Base-by-base conservation (phyloP, 1,140 invertebrate genomes). In the Aricia agestis region DNA sequence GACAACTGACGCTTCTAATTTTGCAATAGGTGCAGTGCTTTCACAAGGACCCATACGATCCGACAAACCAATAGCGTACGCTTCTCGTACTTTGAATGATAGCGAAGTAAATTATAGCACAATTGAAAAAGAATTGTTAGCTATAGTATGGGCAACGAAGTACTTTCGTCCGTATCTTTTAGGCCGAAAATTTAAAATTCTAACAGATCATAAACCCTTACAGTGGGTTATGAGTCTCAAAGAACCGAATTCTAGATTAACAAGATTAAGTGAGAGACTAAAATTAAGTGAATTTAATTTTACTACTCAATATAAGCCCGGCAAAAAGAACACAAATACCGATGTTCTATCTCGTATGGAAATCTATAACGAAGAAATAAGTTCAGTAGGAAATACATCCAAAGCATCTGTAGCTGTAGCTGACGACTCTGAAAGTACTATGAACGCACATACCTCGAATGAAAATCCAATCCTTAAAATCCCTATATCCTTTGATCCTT, bases 201-300 rank as follows among this genome's bases (percentile, higher is more conserved):
- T 36, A 9, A 59, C 58, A 59, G 58, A 59, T 59, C 58, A 59
- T 59, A 59, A 59, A n/a, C 58, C 58, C 3, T 17, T 59, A 1
- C 58, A 59, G n/a, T 59, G 58, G 58, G n/a, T 59, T n/a, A 17
- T 59, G 58, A 59, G n/a, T 17, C 58, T 59, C 15, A 59, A 59
- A 59, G 15, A 59, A 13, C 58, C 58, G 1, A 59, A 59, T 17
- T 59, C 58, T 7, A n/a, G 58, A 17, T 9, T 59, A n/a, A 59
- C 58, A n/a, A 59, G 58, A 59, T 59, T n/a, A n/a, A n/a, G n/a
- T n/a, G n/a, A n/a, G 15, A 17, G 15, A 59, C 6, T 59, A 17
- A n/a, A 17, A 9, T 59, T 59, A 17, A 59, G n/a, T 59, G 58
- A 59, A 59, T 59, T 17, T 18, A n/a, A 59, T 59, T 17, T 17